Evolutionary conservation across 2,797 vertebrate species (phyloP), one percentile per base, ranked within the genome.

Genomic region (Garrulus glandarius): DNA sequence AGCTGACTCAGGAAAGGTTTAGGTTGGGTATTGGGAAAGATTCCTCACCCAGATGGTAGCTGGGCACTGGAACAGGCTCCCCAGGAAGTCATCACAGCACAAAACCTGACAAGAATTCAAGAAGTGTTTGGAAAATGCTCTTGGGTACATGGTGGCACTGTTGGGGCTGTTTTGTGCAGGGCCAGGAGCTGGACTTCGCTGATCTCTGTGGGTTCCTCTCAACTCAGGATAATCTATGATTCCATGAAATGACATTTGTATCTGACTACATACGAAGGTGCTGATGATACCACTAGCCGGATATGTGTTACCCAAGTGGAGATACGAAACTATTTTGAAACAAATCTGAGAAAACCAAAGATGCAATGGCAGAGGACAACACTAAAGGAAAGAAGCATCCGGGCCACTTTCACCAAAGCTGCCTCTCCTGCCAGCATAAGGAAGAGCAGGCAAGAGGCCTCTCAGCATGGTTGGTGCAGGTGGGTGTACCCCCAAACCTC

Each of bases 401-500:
- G 0, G 13, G 46, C 13, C 11, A 24, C 15, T 19, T 23, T 39
- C 29, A 83, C 27, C 4, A 6, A 29, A 24, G 64, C 9, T 11
- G 13, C 10, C 27, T 61, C 39, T 37, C 53, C n/a, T 32, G 13
- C 39, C 7, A 3, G 44, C 0, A 0, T 41, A 29, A 57, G 30
- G 34, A 68, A 41, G 20, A 49, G 36, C 32, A 52, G 56, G 14
- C 9, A n/a, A n/a, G 26, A 60, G 17, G 37, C 17, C n/a, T 36
- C 13, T 60, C 37, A 52, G 56, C 21, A 52, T 8, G 47, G 9
- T 2, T 6, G 4, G 32, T 15, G 11, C 17, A 81, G 55, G 16
- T 0, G 0, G 13, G 8, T 32, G 14, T 18, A 44, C 16, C 17
- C 17, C 27, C 22, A 36, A 52, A 60, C 0, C 2, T 30, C 37